A percentile compares a stretch with the other conserved stretches of the same genome.
These are phyloP conservation scores for Panzeria rudis DNA, from an alignment of 2,888 invertebrate species.

Conservation along the genomic window DNA sequence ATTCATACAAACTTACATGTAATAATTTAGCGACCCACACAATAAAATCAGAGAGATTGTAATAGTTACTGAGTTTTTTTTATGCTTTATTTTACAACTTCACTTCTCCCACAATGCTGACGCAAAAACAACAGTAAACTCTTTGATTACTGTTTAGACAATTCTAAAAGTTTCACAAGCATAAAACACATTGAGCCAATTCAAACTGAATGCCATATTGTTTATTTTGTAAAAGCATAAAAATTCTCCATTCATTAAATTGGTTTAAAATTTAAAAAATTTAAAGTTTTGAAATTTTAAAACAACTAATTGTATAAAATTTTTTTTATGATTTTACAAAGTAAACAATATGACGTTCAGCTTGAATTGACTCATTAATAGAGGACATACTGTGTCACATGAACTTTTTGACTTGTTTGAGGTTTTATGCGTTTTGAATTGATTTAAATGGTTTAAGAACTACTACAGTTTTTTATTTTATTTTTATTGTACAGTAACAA, in stretches of 20 bases:
- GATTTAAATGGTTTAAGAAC: constrained; percentile 54
- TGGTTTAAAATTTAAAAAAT: too few species aligned
- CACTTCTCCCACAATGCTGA: background rate
- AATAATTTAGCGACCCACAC: background rate
- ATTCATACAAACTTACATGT: background rate
- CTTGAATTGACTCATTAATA: background rate
- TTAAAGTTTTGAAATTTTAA: too few species aligned
- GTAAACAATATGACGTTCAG: too few species aligned
- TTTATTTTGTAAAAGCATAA: too few species aligned
- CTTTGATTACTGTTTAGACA: background rate
- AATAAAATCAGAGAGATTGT: constrained; percentile 2
- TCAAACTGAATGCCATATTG: too few species aligned
- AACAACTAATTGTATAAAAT: too few species aligned
- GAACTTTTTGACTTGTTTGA: constrained; percentile 47
- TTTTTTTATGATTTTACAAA: too few species aligned
- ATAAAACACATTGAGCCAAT: too few species aligned
- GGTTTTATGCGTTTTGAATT: constrained; percentile 65
- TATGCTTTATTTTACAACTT: background rate
- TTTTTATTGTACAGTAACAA: background rate
- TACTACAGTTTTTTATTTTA: background rate
- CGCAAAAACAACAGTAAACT: background rate
- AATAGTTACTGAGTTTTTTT: constrained; percentile 14
- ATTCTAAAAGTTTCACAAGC: background rate
- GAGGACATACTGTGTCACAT: background rate
- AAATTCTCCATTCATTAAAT: too few species aligned